Base-by-base conservation (phyloP, 2,113 vertebrate species). In the Labrus mixtus region DNA sequence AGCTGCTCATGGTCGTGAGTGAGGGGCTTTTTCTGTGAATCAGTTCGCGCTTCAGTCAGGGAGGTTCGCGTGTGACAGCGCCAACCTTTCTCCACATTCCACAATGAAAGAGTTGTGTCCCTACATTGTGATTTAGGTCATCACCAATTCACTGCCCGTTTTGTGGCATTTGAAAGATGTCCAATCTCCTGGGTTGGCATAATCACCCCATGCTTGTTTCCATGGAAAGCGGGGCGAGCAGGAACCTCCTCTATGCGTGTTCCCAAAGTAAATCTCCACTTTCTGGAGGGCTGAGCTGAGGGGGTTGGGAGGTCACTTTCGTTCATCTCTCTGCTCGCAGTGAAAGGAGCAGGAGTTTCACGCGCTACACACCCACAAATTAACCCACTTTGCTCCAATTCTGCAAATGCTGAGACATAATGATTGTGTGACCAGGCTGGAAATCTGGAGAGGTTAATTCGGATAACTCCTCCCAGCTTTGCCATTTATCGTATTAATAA, bases 161-260 rank as follows among this genome's bases (percentile, higher is more conserved):
- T 79, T 88, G 82, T 78, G 72, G 78, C 78, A 78, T 86, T 82
- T 91, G 83, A 89, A 91, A 83, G 84, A 90, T 90, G 90, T 88
- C 88, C 87, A 91, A 81, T 94, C 92, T 95, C 87, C 88, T 91
- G 87, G 94, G 89, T 77, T 85, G 83, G 68, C 84, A 89, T 33
- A 85, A 91, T 93, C 90, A 93, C 90, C 88, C 91, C 93, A 94
- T 88, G 78, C 81, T 59, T 84, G 92, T 93, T 94, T 90, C 92
- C 92, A 90, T 91, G 92, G 94, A 56, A 87, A 94, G 88, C 61
- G n/a, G 71, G 64, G 12, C 29, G 62, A 77, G 62, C 39, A 80
- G 51, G 82, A 83, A 85, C 92, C 86, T 84, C 93, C 92, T 89
- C 85, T 82, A 67, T 87, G 82, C 71, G 68, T 82, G 88, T 91